Evolutionary conservation across 2,888 invertebrate genomes (phyloP).

Genomic region (Eristalinus sepulchralis): DNA sequence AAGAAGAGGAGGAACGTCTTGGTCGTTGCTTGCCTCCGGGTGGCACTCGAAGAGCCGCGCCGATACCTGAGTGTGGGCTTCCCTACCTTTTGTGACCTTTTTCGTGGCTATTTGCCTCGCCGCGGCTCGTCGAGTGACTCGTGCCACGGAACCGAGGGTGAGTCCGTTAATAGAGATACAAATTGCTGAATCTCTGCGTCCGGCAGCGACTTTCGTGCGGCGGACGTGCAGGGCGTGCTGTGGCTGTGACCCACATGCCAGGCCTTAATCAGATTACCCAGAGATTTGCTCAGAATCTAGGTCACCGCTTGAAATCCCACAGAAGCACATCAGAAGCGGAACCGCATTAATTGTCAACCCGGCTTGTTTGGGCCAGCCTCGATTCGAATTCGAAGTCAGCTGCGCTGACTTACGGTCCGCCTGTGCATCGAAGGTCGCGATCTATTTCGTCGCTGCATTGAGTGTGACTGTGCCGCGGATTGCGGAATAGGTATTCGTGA

Average conservation of each 20-base stretch:
- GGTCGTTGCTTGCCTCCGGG: slow-evolving; percentile 17
- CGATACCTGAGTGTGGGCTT: slow-evolving; percentile 5
- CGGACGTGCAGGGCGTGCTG: neutral
- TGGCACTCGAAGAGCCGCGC: slow-evolving; percentile 11
- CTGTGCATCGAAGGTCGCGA: slow-evolving; percentile 40
- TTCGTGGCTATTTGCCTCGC: slow-evolving; percentile 8
- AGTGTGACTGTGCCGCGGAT: slow-evolving; percentile 5
- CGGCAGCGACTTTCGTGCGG: slow-evolving; percentile 1
- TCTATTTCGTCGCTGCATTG: slow-evolving; percentile 6
- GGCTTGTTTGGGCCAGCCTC: neutral
- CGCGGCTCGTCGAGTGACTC: slow-evolving; percentile 38
- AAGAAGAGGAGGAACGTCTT: slow-evolving; percentile 29
- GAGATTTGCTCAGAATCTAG: slow-evolving; percentile 12
- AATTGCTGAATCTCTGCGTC: slow-evolving; percentile 28
- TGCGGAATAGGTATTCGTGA: slow-evolving; percentile 35
- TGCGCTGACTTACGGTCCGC: slow-evolving; percentile 5
- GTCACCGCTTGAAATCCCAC: neutral
- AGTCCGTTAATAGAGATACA: slow-evolving; percentile 23
- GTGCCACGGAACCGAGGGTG: slow-evolving; percentile 40
- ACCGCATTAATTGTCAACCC: neutral
- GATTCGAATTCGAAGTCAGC: slow-evolving; percentile 7
- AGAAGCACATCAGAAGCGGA: neutral
- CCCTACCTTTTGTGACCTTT: slow-evolving; percentile 27
- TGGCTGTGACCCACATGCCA: neutral
- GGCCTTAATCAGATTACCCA: slow-evolving; percentile 3